Base-by-base conservation (phyloP, 2,113 vertebrate species). In the Lagenorhynchus albirostris region DNA sequence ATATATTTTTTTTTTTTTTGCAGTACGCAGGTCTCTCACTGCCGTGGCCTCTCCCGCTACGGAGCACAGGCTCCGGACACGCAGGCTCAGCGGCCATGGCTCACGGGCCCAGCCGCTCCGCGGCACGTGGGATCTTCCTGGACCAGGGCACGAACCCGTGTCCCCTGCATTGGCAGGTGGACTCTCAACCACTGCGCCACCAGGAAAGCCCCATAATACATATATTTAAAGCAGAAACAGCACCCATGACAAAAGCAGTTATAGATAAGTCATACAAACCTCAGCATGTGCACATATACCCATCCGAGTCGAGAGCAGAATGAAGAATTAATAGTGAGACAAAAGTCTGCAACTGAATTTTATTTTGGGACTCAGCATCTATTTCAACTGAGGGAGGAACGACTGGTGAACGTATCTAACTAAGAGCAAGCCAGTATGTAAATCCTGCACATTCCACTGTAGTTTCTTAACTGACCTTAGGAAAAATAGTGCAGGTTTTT, bases 371-470 rank as follows among this genome's bases (percentile, higher is more conserved):
- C 2, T 82, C 79, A 38, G 15, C 94, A 76, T 8, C 1, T 38
- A 67, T 65, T 83, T 94, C 87, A 89, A 82, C 1, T 91, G 6
- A 36, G 17, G 65, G 31, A 94, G 84, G 73, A 41, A 58, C 29
- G 60, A 82, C 41, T 90, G 21, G 65, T 60, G 80, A 94, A 82
- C 2, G 21, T 2, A 50, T 6, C 23, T 77, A 94, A 95, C 91
- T 95, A 85, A 92, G 14, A 84, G 3, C 94, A 98, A 96, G 88
- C 17, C 80, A 90, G 17, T 36, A 74, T 71, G 33, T 92, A 89
- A 96, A 76, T 2, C 33, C 11, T 79, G 10, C 0, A 96, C 0
- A 84, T 26, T 26, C 7, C n/a, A 14, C 89, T 96, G 41, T 36
- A 14, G 62, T 36, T 95, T 85, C 80, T 94, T 83, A 53, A 96